Percentiles rank a stretch among this genome's conserved stretches.
Evolutionary conservation across 1,140 invertebrate genomes (phyloP).

Genomic region (Drosophila biarmipes): DNA sequence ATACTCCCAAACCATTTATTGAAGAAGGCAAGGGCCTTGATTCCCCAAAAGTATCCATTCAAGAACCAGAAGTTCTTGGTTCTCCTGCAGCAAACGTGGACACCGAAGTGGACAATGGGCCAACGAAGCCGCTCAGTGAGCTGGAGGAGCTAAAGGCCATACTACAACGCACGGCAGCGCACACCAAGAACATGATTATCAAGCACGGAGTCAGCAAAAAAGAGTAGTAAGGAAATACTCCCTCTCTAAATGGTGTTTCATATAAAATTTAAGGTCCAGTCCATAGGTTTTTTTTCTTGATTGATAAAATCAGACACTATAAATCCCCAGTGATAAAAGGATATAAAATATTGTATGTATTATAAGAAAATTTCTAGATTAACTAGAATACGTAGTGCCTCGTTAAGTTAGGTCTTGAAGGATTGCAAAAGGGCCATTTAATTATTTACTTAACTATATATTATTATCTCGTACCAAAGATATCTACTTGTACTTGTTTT

Average conservation of each 20-base stretch:
- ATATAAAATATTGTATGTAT: not conserved
- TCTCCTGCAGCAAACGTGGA: not conserved
- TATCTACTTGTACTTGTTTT: not conserved
- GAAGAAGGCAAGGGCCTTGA: not conserved
- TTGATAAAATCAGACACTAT: not conserved
- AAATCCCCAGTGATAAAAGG: constrained; percentile 1
- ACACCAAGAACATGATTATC: constrained; percentile 6
- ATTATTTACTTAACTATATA: too few relatives aligned
- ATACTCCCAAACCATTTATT: not conserved
- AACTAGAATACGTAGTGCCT: not conserved
- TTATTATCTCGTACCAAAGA: not conserved
- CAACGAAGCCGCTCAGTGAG: not conserved
- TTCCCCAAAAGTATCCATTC: not conserved
- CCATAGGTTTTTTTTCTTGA: not conserved
- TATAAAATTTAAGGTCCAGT: not conserved
- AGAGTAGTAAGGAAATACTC: not conserved
- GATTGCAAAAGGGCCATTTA: not conserved
- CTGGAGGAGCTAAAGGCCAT: constrained; percentile 8
- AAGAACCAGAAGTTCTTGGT: not conserved
- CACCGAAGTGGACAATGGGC: not conserved
- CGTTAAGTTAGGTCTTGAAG: not conserved
- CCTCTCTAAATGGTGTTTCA: not conserved
- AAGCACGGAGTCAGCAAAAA: not conserved
- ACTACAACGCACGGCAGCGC: not conserved
- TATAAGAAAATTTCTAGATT: not conserved